Conservation (phyloP, 1,140 invertebrate genomes). For the Trypoxylus dichotomus region DNA sequence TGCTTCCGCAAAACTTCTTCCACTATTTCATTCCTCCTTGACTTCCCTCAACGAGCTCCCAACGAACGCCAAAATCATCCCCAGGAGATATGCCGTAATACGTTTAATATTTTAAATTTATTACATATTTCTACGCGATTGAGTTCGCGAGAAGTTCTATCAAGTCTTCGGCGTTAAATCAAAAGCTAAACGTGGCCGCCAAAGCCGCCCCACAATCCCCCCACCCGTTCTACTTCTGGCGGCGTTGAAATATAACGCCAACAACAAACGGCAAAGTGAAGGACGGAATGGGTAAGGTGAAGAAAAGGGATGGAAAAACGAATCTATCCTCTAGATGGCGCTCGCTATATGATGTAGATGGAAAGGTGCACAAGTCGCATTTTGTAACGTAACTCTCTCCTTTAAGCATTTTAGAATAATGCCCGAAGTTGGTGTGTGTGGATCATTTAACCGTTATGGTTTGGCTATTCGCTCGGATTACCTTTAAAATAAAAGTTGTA, state of each 20-base stretch:
- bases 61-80: neutral
- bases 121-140: slow-evolving; percentile 7
- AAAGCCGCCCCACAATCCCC: neutral
- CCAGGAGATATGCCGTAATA: neutral
- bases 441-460: neutral
- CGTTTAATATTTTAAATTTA: slow-evolving; percentile 25
- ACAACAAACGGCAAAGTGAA: neutral
- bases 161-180: neutral
- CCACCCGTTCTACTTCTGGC: neutral
- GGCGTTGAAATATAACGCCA: neutral
- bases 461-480: too few species aligned
- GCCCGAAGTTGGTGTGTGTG: neutral
- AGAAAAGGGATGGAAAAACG: neutral
- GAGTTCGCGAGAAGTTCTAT: slow-evolving; percentile 4
- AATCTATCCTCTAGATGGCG: neutral
- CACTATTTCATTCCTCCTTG: too few species aligned
- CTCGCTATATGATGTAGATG: too few species aligned
- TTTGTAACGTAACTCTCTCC: neutral
- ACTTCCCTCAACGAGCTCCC: neutral
- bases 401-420: slow-evolving; percentile 1
- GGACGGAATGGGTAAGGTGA: neutral
- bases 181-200: neutral
- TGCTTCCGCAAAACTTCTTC: too few species aligned
- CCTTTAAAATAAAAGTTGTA: too few species aligned
- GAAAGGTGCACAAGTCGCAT: neutral